These are phyloP conservation scores for Galbula dea DNA, from an alignment of 2,113 vertebrate genomes.

Conservation along the genomic window DNA sequence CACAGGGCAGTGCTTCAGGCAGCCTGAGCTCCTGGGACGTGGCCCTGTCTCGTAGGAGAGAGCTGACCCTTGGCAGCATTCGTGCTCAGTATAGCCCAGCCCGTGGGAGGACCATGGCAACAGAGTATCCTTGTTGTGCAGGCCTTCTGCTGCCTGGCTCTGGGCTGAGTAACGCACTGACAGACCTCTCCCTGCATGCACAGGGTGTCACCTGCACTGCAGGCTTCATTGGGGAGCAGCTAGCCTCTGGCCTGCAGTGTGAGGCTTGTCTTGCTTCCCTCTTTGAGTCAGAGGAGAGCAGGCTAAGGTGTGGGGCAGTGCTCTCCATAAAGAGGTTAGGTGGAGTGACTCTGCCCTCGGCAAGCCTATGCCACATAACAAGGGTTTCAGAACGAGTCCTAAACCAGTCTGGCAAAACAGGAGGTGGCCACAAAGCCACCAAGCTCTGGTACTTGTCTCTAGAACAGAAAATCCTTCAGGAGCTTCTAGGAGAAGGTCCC, in stretches of 20 bases:
- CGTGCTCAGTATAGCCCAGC: background rate
- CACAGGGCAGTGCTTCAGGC: background rate
- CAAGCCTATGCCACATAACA: conserved; percentile 8
- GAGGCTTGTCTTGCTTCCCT: conserved; percentile 57
- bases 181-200: background rate
- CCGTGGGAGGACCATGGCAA: background rate
- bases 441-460: conserved; percentile 1
- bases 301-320: background rate
- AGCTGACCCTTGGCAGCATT: conserved; percentile 42
- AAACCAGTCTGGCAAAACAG: background rate
- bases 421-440: background rate
- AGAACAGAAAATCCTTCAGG: conserved; percentile 41
- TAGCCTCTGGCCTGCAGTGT: conserved; percentile 27
- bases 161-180: background rate
- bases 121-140: background rate
- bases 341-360: conserved; percentile 30
- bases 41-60: background rate
- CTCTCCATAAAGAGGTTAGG: conserved; percentile 53
- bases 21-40: background rate
- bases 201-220: background rate
- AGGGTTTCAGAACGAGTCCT: conserved; percentile 31
- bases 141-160: background rate
- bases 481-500: conserved; percentile 37
- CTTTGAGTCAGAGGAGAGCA: conserved; percentile 31
- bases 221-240: background rate